Evolutionary conservation across 2,797 vertebrate species (phyloP).

Genomic region (Ptychadena robeensis): DNA sequence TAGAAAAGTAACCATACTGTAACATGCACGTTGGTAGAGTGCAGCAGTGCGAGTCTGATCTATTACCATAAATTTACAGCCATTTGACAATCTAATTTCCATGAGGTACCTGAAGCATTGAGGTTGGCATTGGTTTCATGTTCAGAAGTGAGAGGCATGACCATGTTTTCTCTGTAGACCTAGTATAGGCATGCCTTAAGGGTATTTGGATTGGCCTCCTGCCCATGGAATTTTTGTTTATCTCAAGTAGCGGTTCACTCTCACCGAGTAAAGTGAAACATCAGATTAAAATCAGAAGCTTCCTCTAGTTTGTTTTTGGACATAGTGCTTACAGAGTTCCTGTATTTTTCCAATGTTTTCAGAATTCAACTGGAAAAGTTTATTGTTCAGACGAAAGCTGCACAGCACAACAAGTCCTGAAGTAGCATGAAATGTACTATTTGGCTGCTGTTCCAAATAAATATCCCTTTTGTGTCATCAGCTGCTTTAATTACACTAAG

Average conservation of each 20-base stretch:
- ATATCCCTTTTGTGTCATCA: conserved; percentile 44
- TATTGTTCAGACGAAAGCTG: conserved; percentile 51
- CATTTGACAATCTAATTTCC: too few relatives aligned
- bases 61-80: too few relatives aligned
- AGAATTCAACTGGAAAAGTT: conserved; percentile 31
- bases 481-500: conserved; percentile 58
- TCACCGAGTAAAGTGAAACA: neutral
- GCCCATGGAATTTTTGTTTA: neutral
- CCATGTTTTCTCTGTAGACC: too few relatives aligned
- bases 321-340: conserved; percentile 39
- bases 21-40: too few relatives aligned
- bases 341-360: conserved; percentile 54
- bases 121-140: too few relatives aligned
- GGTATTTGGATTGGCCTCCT: neutral
- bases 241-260: neutral
- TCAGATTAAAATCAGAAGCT: conserved; percentile 33
- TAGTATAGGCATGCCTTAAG: too few relatives aligned
- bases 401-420: conserved; percentile 36
- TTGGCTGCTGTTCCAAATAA: conserved; percentile 57
- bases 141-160: too few relatives aligned
- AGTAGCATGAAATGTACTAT: conserved; percentile 54
- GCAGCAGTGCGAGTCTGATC: too few relatives aligned
- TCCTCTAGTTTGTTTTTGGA: conserved; percentile 40
- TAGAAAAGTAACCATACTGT: too few relatives aligned
- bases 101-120: too few relatives aligned